Base-by-base conservation (phyloP, 2,888 invertebrate genomes). In the Eupithecia subumbrata region DNA sequence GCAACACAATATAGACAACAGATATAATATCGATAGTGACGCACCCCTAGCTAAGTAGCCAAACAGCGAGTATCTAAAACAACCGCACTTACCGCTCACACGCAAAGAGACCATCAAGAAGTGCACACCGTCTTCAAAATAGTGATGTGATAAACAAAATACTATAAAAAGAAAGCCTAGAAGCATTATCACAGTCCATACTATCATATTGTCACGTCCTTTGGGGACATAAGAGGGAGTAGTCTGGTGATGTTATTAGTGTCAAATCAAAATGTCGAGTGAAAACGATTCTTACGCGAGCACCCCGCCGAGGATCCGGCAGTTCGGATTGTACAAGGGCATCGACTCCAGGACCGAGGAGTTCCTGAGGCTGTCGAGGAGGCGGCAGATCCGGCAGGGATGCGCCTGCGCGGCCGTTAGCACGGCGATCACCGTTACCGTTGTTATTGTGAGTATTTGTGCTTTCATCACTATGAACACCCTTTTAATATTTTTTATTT, bases 361-460 rank as follows among this genome's bases (percentile, higher is more conserved):
- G 83, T 95, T 95, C 78, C 82, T 94, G 43, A 87, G 87, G 77
- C 82, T 94, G 71, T 95, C 95, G 2, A 90, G 89, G 79, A 91
- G 86, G 76, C 83, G 92, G 22, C 95, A 95, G 84, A 88, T 95
- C 12, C 84, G 89, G 72, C 93, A 93, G 81, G 94, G 94, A 80
- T 94, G 94, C 83, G 90, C 90, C 0, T 95, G 95, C 83, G 95
- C 95, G 0, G 92, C 91, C 12, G 87, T 93, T 0, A 92, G 94
- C 16, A 92, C 94, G 0, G 91, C 91, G 0, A 87, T 95, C 76
- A 94, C 95, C 76, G 93, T 94, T 82, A 90, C 92, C 80, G 85
- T 94, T 86, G 92, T 94, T 78, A 88, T 95, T 87, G 95, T 95
- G 78, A 93, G 94, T 93, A 82, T 73, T 67, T 9, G 4, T 37